Percentiles rank a stretch among this genome's conserved stretches.
Evolutionary conservation across 2,888 invertebrate genomes (phyloP).

Genomic region (Agrenia bidenticulata): DNA sequence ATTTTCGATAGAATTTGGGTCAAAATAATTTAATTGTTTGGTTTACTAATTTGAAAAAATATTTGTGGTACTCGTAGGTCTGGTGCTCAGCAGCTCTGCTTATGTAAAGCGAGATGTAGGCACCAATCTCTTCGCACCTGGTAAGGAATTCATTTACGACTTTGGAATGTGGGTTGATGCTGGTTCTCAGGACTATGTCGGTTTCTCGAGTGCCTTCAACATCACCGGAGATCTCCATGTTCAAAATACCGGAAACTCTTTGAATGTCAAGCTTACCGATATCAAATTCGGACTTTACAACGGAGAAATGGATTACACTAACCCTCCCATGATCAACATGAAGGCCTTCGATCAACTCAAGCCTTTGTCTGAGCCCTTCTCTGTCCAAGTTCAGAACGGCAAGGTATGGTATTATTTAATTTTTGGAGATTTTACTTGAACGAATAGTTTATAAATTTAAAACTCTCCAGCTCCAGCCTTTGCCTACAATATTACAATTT

Average conservation of each 20-base stretch:
- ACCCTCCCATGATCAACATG: conserved; percentile 19
- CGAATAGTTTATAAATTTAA: not conserved
- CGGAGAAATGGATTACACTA: conserved; percentile 35
- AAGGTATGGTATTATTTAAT: conserved; percentile 27
- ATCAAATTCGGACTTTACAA: conserved; percentile 47
- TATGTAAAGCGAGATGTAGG: conserved; percentile 48
- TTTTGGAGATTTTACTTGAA: not conserved
- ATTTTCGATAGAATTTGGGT: too few relatives aligned
- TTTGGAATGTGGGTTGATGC: conserved; percentile 39
- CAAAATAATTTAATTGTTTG: not conserved
- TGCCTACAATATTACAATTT: not conserved
- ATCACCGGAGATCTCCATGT: conserved; percentile 48
- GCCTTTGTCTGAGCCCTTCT: conserved; percentile 49
- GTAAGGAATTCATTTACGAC: conserved; percentile 50
- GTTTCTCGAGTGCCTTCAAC: conserved; percentile 46
- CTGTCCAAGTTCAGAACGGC: conserved; percentile 45
- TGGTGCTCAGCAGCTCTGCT: conserved; percentile 48
- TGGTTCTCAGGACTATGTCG: conserved; percentile 49
- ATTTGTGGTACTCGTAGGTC: conserved; percentile 25
- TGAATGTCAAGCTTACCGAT: conserved; percentile 45
- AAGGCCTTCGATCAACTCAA: conserved; percentile 46
- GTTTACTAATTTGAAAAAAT: conserved; percentile 7
- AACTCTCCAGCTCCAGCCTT: too few relatives aligned
- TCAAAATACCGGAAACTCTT: conserved; percentile 35
- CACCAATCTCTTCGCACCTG: conserved; percentile 44